These are phyloP conservation scores for Poeciliopsis paucimaculata DNA, from an alignment of 2,797 vertebrate genomes.

Conservation along the genomic window DNA sequence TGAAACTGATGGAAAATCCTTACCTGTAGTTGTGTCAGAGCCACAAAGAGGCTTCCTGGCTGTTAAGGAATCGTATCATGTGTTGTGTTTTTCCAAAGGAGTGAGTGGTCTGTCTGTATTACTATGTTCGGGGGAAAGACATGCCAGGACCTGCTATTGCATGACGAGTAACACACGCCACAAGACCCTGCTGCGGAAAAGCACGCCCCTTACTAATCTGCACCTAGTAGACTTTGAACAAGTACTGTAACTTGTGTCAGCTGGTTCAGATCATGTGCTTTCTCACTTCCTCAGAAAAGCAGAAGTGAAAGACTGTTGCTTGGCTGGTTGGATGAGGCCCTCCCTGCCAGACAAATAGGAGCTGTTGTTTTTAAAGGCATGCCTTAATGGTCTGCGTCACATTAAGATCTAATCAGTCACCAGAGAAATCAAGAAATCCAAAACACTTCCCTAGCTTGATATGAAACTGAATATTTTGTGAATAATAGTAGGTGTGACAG, in stretches of 20 bases:
- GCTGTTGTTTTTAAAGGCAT: slow-evolving; percentile 50
- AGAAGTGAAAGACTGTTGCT: slow-evolving; percentile 80
- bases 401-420: slow-evolving; percentile 18
- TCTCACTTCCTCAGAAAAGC: slow-evolving; percentile 75
- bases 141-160: slow-evolving; percentile 58
- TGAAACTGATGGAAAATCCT: slow-evolving; percentile 18
- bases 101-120: slow-evolving; percentile 38
- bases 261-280: slow-evolving; percentile 81
- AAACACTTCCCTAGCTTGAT: background rate
- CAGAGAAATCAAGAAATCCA: background rate
- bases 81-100: slow-evolving; percentile 33
- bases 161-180: slow-evolving; percentile 32
- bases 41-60: slow-evolving; percentile 58
- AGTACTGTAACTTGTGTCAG: slow-evolving; percentile 74
- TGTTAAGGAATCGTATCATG: slow-evolving; percentile 33
- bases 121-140: slow-evolving; percentile 57
- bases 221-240: slow-evolving; percentile 76
- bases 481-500: background rate
- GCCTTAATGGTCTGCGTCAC: slow-evolving; percentile 31
- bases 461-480: background rate
- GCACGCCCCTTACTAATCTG: slow-evolving; percentile 66
- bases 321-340: slow-evolving; percentile 60
- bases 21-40: slow-evolving; percentile 71
- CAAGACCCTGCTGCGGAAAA: slow-evolving; percentile 29
- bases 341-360: slow-evolving; percentile 41